phyloP scores from a whole-genome alignment of 2,888 invertebrate species.

The Teleiodes luculella region DNA sequence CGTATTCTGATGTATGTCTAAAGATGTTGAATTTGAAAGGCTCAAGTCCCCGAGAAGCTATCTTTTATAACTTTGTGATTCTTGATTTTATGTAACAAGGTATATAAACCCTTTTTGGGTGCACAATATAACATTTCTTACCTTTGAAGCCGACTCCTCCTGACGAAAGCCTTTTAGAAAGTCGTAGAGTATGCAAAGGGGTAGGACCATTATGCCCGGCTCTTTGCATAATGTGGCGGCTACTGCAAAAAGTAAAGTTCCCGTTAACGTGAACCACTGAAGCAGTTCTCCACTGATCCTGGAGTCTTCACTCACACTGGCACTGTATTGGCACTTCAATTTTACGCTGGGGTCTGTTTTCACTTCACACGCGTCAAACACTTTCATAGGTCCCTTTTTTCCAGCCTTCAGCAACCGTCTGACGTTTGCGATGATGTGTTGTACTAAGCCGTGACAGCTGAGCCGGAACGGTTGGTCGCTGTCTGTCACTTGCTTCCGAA shows the following conservation, averaged over 20 bases:
- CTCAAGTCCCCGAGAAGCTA: conserved; percentile 37
- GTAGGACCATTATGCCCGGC: conserved; percentile 94
- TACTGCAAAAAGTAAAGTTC: conserved; percentile 82
- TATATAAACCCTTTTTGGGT: conserved; percentile 25
- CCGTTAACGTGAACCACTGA: conserved; percentile 79
- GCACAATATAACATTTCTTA: conserved; percentile 41
- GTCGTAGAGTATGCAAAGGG: conserved; percentile 94
- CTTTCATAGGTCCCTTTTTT: conserved; percentile 60
- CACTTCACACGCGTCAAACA: conserved; percentile 58
- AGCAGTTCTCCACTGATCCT: conserved; percentile 49
- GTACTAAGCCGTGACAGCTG: conserved; percentile 65
- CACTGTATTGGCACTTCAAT: conserved; percentile 63
- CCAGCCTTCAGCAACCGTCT: conserved; percentile 62
- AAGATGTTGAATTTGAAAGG: conserved; percentile 34
- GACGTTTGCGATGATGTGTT: conserved; percentile 67
- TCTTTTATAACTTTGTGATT: conserved; percentile 42
- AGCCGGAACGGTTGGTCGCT: conserved; percentile 61
- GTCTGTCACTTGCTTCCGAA: conserved; percentile 43
- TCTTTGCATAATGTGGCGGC: conserved; percentile 96
- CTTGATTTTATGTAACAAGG: conserved; percentile 35
- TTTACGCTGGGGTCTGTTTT: conserved; percentile 46
- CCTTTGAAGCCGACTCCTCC: conserved; percentile 77
- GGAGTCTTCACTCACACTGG: conserved; percentile 63
- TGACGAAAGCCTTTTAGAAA: conserved; percentile 79
- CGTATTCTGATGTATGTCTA: background rate